These are phyloP conservation scores for Zaprionus obscuricornis DNA, from an alignment of 2,888 invertebrate species.

Conservation along the genomic window DNA sequence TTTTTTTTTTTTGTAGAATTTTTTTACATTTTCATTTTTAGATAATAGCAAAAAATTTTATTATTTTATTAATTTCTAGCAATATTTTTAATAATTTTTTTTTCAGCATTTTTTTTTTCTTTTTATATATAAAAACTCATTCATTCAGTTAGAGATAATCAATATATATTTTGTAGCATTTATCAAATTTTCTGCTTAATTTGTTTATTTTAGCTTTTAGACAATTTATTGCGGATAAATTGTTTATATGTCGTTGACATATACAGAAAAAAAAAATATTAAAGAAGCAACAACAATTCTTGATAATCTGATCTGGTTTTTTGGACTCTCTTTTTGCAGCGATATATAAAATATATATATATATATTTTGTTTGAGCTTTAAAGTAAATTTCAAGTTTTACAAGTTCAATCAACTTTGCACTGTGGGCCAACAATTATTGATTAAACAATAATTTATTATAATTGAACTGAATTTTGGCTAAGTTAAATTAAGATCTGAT, in stretches of 20 bases:
- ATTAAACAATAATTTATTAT: neutral
- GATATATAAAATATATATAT: slow-evolving; percentile 30
- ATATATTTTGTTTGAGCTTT: slow-evolving; percentile 62
- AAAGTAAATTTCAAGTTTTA: slow-evolving; percentile 49
- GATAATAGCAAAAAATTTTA: too few relatives aligned
- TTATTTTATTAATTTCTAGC: too few relatives aligned
- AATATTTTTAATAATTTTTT: too few relatives aligned
- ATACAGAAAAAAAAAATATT: slow-evolving; percentile 8
- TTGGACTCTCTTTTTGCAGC: slow-evolving; percentile 28
- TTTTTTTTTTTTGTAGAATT: too few relatives aligned
- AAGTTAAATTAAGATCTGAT: too few relatives aligned
- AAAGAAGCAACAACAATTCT: slow-evolving; percentile 19
- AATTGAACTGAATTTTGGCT: neutral
- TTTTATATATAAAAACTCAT: too few relatives aligned
- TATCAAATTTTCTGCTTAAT: slow-evolving; percentile 65
- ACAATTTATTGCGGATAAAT: slow-evolving; percentile 70
- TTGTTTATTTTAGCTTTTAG: slow-evolving; percentile 75
- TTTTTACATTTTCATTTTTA: too few relatives aligned
- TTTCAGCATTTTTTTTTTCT: too few relatives aligned
- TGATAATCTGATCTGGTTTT: slow-evolving; percentile 56
- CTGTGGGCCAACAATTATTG: slow-evolving; percentile 34
- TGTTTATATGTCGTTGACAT: slow-evolving; percentile 64
- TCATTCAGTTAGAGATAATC: too few relatives aligned
- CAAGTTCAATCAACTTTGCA: slow-evolving; percentile 73
- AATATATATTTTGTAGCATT: slow-evolving; percentile 36